phyloP scores from a whole-genome alignment of 2,113 vertebrate species.

The Zootoca vivipara region DNA sequence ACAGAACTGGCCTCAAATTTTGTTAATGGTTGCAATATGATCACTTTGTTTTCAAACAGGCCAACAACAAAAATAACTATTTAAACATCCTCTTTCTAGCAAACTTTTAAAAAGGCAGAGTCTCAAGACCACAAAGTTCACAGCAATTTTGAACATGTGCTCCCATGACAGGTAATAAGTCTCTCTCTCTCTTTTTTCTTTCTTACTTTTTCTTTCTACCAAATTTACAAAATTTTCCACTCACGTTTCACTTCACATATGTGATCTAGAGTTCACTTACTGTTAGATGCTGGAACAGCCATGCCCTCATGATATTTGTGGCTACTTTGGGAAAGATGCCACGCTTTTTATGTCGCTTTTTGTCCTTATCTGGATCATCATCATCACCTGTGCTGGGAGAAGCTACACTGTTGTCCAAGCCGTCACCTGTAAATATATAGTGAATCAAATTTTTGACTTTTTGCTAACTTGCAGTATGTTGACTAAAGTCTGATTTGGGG shows the following conservation, averaged over 20 bases:
- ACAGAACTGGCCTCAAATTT: constrained; percentile 37
- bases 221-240: constrained; percentile 75
- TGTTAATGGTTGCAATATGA: constrained; percentile 42
- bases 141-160: constrained; percentile 16
- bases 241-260: constrained; percentile 76
- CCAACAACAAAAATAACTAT: background rate
- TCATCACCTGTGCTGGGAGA: constrained; percentile 99
- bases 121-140: constrained; percentile 36
- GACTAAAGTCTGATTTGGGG: constrained; percentile 80
- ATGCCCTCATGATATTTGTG: constrained; percentile 99
- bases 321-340: constrained; percentile 99
- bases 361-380: constrained; percentile 99
- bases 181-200: background rate
- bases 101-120: constrained; percentile 33
- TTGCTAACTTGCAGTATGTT: constrained; percentile 82
- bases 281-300: constrained; percentile 99
- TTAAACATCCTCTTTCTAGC: constrained; percentile 22
- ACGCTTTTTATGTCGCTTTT: constrained; percentile 99
- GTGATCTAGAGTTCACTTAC: constrained; percentile 88
- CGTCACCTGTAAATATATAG: constrained; percentile 96
- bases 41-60: constrained; percentile 37
- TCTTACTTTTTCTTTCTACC: constrained; percentile 50
- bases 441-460: constrained; percentile 85
- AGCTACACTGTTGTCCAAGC: constrained; percentile 99
- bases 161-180: constrained; percentile 36